Base-by-base conservation (phyloP, 2,888 invertebrate genomes). In the Noctua fimbriata region DNA sequence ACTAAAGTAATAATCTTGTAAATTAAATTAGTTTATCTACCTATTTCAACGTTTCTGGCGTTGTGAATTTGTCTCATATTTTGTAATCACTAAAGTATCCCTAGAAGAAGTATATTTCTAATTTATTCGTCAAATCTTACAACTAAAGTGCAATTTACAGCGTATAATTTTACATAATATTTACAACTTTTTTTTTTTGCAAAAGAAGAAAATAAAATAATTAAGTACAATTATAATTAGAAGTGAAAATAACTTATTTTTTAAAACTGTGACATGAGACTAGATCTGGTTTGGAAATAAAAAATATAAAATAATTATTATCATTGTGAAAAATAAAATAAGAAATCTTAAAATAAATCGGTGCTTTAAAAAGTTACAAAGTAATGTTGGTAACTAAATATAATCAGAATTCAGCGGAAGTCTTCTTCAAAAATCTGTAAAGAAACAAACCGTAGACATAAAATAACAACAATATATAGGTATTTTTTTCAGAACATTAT, bases 181-280 rank as follows among this genome's bases (percentile, higher is more conserved):
- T 90, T 90, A 89, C 89, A 89, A 58, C 7, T 66, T 80, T 49
- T 74, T 49, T 74, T 80, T 82, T 85, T 80, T 82, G 79, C 67
- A 76, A 79, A 83, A 89, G 84, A 90, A 85, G 86, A 88, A 86
- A 89, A 84, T 83, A 88, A 84, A 83, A 78, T 86, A 84, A 88
- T 84, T 88, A 85, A 84, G 83, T 86, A 88, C 77, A 87, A 88
- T 88, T 89, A 86, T 88, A 79, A 90, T 86, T 87, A 88, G 89
- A 89, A 87, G 89, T 88, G 91, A 90, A 90, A 92, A 93, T 94
- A 95, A 95, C 95, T 95, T 96, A 96, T 86, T 81, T 92, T 90
- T 96, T 96, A 96, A 96, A 96, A 96, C 96, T 96, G 96, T 96
- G 96, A 96, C 94, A 93, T 91, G 94, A 96, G 96, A 97, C 96